Base-by-base conservation (phyloP, 2,888 invertebrate species). In the Drosophila limbata region DNA sequence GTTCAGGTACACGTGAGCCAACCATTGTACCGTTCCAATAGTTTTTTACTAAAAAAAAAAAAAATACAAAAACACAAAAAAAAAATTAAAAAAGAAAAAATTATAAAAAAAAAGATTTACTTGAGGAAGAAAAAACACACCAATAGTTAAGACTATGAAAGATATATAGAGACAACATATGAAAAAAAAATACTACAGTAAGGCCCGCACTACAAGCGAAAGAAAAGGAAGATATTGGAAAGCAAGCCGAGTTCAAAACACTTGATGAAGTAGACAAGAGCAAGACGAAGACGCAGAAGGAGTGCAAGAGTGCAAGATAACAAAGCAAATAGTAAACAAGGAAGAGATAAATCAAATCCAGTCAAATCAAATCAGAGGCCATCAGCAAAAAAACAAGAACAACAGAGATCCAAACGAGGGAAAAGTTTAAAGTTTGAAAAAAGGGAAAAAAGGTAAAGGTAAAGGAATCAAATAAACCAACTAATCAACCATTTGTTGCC, bases 1-100 rank as follows among this genome's bases (percentile, higher is more conserved):
- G 93, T 96, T 97, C 95, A 97, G 97, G 95, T 97, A 97, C 96
- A 97, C 97, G 97, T 97, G 97, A 97, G 91, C 84, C 87, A 59
- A 77, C 59, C 69, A 68, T 61, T 62, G 74, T 76, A 71, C 69
- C 70, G 78, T 77, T 74, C 68, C 68, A 71, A 78, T 83, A 85
- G 80, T 73, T 71, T 76, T 83, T 70, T 88, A 81, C 71, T 77
- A 74, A 80, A 56, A 44, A 71, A 79, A 79, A 73, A 78, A 79
- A 69, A 74, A 63, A 51, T 74, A 67, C 64, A 77, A 62, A 51
- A 33, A 60, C 70, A 60, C 70, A 79, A 79, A 69, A 62, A 71
- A 69, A 73, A 69, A 81, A 63, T 19, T 21, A 61, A 65, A 73
- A 65, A 68, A 42, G 44, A 65, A 75, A 66, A 67, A 77, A 59